Percentiles rank a stretch among this genome's conserved stretches.
These are phyloP conservation scores for Dunckerocampus dactyliophorus DNA, from an alignment of 2,113 vertebrate species.

Conservation along the genomic window DNA sequence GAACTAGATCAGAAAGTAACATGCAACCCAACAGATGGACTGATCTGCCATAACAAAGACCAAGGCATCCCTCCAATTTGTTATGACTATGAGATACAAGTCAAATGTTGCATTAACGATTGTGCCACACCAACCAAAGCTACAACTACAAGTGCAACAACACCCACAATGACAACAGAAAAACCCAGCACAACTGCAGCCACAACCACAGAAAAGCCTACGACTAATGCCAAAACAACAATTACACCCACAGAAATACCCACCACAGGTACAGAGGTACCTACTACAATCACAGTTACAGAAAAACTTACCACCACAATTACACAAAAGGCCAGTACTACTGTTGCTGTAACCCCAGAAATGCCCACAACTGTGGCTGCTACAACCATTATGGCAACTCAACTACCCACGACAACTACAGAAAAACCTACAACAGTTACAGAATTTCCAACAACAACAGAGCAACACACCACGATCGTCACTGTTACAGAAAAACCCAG, in stretches of 20 bases:
- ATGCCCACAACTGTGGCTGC: not conserved
- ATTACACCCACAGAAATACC: slow-evolving; percentile 1
- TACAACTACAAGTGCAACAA: not conserved
- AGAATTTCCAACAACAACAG: not conserved
- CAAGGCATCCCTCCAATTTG: slow-evolving; percentile 8
- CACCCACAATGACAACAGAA: not conserved
- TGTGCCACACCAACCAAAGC: slow-evolving; percentile 4
- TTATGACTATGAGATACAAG: slow-evolving; percentile 43
- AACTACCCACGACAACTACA: not conserved
- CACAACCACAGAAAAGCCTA: not conserved
- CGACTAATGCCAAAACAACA: not conserved
- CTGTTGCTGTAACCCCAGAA: not conserved
- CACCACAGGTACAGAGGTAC: not conserved
- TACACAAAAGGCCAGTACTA: not conserved
- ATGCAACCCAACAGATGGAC: slow-evolving; percentile 25
- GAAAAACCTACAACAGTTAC: not conserved
- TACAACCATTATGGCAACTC: not conserved
- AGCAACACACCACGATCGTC: not conserved
- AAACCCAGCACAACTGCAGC: not conserved
- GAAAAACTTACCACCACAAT: not conserved
- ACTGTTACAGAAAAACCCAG: not conserved
- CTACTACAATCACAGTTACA: not conserved
- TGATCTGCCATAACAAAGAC: slow-evolving; percentile 57
- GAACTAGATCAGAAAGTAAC: slow-evolving; percentile 17
- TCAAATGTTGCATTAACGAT: slow-evolving; percentile 30